Evolutionary conservation across 1,140 invertebrate genomes (phyloP).

Genomic region (Andrena cerasifolii): DNA sequence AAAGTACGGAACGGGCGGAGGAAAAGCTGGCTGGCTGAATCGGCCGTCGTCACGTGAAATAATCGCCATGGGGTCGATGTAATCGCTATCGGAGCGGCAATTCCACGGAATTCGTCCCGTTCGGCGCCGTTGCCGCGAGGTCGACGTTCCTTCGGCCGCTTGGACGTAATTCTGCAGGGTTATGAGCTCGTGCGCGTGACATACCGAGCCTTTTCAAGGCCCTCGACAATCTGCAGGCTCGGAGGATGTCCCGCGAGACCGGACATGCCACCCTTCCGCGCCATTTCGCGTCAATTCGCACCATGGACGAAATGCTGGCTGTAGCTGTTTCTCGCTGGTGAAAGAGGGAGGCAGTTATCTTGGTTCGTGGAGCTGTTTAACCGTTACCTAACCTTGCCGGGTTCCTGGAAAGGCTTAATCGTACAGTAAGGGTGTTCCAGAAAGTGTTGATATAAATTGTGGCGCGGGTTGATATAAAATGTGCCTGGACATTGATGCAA

Average conservation of each 20-base stretch:
- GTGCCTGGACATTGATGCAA: too few species aligned
- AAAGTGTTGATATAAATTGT: too few species aligned
- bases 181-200: not conserved
- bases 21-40: too few species aligned
- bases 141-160: not conserved
- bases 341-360: too few species aligned
- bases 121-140: not conserved
- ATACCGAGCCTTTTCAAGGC: not conserved
- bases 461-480: too few species aligned
- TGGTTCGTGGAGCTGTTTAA: too few species aligned
- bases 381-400: too few species aligned
- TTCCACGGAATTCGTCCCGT: not conserved
- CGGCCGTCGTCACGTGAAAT: constrained; percentile 2
- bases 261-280: not conserved
- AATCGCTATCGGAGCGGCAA: not conserved
- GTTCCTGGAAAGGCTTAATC: too few species aligned
- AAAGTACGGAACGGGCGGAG: too few species aligned
- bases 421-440: too few species aligned
- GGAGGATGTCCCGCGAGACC: too few species aligned
- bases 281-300: not conserved
- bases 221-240: not conserved
- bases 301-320: not conserved
- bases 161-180: constrained; percentile 2
- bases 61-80: not conserved
- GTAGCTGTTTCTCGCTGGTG: too few species aligned